A percentile compares a stretch with the other conserved stretches of the same genome.
Evolutionary conservation across 2,888 invertebrate species (phyloP).

Genomic region (Desoria tigrina): DNA sequence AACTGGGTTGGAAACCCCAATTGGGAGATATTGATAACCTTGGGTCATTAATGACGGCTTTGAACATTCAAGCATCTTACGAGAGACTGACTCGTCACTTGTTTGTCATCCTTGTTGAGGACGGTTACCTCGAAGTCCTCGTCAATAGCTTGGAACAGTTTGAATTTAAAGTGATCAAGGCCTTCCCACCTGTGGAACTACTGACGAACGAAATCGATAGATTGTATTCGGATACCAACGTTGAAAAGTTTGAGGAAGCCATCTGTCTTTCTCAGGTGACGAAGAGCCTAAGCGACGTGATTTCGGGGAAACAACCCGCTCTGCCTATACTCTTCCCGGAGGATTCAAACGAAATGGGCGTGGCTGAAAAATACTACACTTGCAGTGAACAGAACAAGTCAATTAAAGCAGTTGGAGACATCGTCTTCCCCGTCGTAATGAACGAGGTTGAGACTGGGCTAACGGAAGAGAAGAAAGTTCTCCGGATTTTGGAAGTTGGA

Average conservation of each 20-base stretch:
- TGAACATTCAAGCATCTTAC: background rate
- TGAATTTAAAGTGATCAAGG: too few species aligned
- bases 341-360: background rate
- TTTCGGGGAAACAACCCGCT: constrained; percentile 12
- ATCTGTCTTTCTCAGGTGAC: background rate
- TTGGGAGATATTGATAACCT: background rate
- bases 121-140: background rate
- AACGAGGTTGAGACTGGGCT: background rate
- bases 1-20: constrained; percentile 1
- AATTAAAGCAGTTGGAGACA: background rate
- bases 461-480: background rate
- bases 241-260: background rate
- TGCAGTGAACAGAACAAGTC: background rate
- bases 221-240: too few species aligned
- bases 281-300: background rate
- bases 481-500: constrained; percentile 17
- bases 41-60: background rate
- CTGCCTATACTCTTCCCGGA: constrained; percentile 1
- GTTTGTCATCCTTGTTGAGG: background rate
- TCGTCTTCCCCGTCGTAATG: background rate
- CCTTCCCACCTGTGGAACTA: too few species aligned
- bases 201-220: too few species aligned
- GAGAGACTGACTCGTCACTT: background rate
- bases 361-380: background rate
- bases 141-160: too few species aligned